Evolutionary conservation across 1,140 invertebrate genomes (phyloP), one percentile per base, ranked within the genome.

Genomic region (Drosophila malerkotliana): DNA sequence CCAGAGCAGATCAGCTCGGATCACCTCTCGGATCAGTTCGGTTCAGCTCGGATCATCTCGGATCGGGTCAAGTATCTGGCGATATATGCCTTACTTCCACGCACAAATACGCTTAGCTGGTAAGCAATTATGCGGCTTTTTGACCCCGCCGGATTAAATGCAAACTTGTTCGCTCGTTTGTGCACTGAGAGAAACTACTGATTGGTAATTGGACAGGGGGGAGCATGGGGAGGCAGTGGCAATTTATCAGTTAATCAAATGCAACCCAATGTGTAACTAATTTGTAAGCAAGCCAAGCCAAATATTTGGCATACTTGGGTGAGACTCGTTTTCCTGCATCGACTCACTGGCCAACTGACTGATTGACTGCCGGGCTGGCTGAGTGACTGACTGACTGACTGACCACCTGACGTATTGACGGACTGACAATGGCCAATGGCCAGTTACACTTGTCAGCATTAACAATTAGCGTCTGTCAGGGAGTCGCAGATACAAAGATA

Each of bases 271-370:
- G 77, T 80, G 77, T 52, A 77, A 53, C 66, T 76, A 80, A 81
- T 83, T 83, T 80, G 72, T 75, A 64, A 64, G 68, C 66, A 54
- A 58, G 56, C 74, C 73, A 73, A 55, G 47, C 49, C 83, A 85
- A 85, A 85, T 85, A 85, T 85, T 85, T 85, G 82, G 82, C 82
- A 85, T 85, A 87, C 74, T 75, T 88, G 83, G 60, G 66, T 59
- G 67, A 79, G 68, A 79, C 67, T 69, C 56, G 77, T 79, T 84
- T 84, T 84, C 71, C 60, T 64, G 58, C 63, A 68, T 62, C 69
- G 49, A 63, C 81, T 72, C 49, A 58, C 15, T 66, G 49, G 59
- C 54, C 51, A 52, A 39, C 54, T 58, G 41, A 30, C 54, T 58
- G 41, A 30, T 32, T 77, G 49, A 44, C 53, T 47, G 49, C 48